These are phyloP conservation scores for Rhingia rostrata DNA, from an alignment of 2,888 invertebrate species.

Conservation along the genomic window DNA sequence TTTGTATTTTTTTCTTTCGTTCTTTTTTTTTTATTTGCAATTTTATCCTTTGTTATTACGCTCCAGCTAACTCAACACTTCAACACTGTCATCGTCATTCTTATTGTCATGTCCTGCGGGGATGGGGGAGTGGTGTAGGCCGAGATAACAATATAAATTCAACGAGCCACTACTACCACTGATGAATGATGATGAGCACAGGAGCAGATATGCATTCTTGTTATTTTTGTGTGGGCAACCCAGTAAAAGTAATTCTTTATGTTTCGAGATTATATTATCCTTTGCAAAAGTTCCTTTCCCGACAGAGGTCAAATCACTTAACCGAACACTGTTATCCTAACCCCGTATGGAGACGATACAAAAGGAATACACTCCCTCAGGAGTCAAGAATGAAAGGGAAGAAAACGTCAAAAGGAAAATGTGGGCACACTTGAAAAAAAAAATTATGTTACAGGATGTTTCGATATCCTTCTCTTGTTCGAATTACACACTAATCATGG, in stretches of 20 bases:
- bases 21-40: background rate
- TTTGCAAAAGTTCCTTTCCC: constrained; percentile 19
- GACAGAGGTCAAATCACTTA: constrained; percentile 66
- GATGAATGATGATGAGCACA: constrained; percentile 19
- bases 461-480: background rate
- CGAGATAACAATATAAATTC: constrained; percentile 11
- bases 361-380: constrained; percentile 35
- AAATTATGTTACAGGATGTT: background rate
- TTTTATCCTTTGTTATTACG: constrained; percentile 25
- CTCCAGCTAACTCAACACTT: constrained; percentile 9
- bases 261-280: constrained; percentile 21
- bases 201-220: constrained; percentile 1
- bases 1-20: constrained; percentile 21
- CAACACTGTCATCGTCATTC: constrained; percentile 36
- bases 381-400: background rate
- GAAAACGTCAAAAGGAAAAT: constrained; percentile 20
- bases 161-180: constrained; percentile 10
- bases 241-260: constrained; percentile 45
- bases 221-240: background rate
- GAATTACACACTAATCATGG: background rate
- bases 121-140: background rate
- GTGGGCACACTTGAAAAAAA: constrained; percentile 49
- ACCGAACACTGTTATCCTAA: constrained; percentile 57
- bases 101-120: constrained; percentile 42
- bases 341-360: constrained; percentile 21